A percentile compares a stretch with the other conserved stretches of the same genome.
phyloP scores from a whole-genome alignment of 2,888 invertebrate genomes.

The Endomychus coccineus region DNA sequence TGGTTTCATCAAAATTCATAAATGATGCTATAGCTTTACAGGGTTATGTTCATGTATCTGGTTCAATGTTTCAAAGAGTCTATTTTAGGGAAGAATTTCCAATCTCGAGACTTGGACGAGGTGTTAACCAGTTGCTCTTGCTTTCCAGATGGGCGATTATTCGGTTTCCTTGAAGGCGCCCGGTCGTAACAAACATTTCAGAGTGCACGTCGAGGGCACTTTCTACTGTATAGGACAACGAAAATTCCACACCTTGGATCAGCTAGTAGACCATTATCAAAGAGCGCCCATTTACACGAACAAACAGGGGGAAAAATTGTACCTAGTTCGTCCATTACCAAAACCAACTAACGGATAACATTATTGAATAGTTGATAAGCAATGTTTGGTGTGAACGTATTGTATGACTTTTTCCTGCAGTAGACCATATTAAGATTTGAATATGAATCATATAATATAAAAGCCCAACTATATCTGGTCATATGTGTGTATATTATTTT shows the following conservation, averaged over 20 bases:
- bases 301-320: slow-evolving; percentile 95
- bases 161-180: slow-evolving; percentile 97
- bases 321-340: slow-evolving; percentile 89
- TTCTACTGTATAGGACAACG: slow-evolving; percentile 97
- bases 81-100: too few relatives aligned
- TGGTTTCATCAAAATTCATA: too few relatives aligned
- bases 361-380: slow-evolving; percentile 11
- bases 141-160: slow-evolving; percentile 94
- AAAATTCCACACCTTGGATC: slow-evolving; percentile 91
- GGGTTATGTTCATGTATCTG: too few relatives aligned
- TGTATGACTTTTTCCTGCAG: slow-evolving; percentile 14
- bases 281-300: slow-evolving; percentile 98
- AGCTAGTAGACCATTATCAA: slow-evolving; percentile 97
- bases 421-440: slow-evolving; percentile 8
- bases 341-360: slow-evolving; percentile 44
- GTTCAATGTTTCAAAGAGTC: too few relatives aligned
- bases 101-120: too few relatives aligned
- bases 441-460: background rate
- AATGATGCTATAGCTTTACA: too few relatives aligned
- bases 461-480: slow-evolving; percentile 27
- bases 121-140: too few relatives aligned
- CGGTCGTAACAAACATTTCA: slow-evolving; percentile 97
- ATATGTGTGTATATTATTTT: slow-evolving; percentile 27
- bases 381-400: slow-evolving; percentile 16
- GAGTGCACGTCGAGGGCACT: slow-evolving; percentile 90